Evolutionary conservation across 2,113 vertebrate genomes (phyloP).

Genomic region (Mesocricetus auratus): DNA sequence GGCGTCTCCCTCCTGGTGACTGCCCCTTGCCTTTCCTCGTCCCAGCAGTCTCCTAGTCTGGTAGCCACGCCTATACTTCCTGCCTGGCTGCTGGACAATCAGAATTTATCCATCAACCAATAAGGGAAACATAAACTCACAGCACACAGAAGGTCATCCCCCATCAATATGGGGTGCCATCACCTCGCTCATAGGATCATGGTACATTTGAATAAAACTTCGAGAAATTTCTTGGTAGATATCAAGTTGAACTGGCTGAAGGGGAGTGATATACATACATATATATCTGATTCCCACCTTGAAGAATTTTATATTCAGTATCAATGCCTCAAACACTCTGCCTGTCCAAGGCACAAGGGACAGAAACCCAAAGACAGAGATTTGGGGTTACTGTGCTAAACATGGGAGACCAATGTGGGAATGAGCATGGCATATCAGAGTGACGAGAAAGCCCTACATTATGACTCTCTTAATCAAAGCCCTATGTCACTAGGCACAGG

Average conservation of each 20-base stretch:
- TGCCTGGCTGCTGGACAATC: too few relatives aligned
- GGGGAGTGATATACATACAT: fast-evolving
- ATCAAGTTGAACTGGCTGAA: neutral
- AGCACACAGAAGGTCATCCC: too few relatives aligned
- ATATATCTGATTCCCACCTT: too few relatives aligned
- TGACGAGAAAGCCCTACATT: neutral
- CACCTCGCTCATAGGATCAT: neutral
- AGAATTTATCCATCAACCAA: too few relatives aligned
- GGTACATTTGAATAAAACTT: neutral
- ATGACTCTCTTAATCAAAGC: neutral
- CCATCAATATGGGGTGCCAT: neutral
- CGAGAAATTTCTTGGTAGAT: neutral
- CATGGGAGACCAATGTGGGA: neutral
- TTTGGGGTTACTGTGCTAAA: neutral
- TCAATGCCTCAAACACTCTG: neutral
- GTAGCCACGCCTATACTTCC: too few relatives aligned
- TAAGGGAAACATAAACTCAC: too few relatives aligned
- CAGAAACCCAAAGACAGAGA: neutral
- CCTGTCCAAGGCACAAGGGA: neutral
- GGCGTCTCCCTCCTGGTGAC: too few relatives aligned
- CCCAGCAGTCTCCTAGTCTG: too few relatives aligned
- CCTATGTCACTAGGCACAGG: neutral
- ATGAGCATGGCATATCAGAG: neutral
- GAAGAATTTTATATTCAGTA: neutral
- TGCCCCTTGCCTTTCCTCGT: too few relatives aligned